phyloP scores from a whole-genome alignment of 2,888 invertebrate genomes.

The Penaeus monodon region DNA sequence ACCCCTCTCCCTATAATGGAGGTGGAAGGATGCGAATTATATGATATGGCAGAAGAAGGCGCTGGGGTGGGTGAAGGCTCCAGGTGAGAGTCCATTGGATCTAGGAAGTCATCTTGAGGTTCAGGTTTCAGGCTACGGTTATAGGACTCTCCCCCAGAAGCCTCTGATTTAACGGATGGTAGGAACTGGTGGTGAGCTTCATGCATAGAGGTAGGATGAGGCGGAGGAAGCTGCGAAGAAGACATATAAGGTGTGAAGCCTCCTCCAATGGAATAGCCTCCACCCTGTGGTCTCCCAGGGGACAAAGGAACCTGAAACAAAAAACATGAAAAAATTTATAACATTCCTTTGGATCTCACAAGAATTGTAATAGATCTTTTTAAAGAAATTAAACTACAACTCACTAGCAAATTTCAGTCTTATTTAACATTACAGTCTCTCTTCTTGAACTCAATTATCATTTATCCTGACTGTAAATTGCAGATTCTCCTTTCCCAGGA shows the following conservation, averaged over 20 bases:
- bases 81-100: constrained; percentile 28
- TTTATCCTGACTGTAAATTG: too few relatives aligned
- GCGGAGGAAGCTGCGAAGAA: constrained; percentile 10
- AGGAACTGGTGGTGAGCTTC: constrained; percentile 36
- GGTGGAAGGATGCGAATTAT: constrained; percentile 21
- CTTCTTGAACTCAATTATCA: too few relatives aligned
- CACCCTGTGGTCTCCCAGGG: constrained; percentile 45
- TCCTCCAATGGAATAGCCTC: constrained; percentile 18
- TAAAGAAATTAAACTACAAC: not conserved
- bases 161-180: constrained; percentile 47
- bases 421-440: too few relatives aligned
- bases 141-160: constrained; percentile 31
- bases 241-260: constrained; percentile 47
- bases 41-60: constrained; percentile 12
- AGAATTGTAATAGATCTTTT: not conserved
- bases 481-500: too few relatives aligned
- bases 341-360: not conserved
- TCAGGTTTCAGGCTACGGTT: constrained; percentile 33
- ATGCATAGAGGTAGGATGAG: constrained; percentile 15
- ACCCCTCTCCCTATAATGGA: constrained; percentile 17
- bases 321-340: not conserved
- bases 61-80: constrained; percentile 24
- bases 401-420: too few relatives aligned
- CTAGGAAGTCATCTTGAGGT: constrained; percentile 53
- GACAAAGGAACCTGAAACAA: constrained; percentile 43